Base-by-base conservation (phyloP, 1,140 invertebrate genomes). In the Magallana angulata region DNA sequence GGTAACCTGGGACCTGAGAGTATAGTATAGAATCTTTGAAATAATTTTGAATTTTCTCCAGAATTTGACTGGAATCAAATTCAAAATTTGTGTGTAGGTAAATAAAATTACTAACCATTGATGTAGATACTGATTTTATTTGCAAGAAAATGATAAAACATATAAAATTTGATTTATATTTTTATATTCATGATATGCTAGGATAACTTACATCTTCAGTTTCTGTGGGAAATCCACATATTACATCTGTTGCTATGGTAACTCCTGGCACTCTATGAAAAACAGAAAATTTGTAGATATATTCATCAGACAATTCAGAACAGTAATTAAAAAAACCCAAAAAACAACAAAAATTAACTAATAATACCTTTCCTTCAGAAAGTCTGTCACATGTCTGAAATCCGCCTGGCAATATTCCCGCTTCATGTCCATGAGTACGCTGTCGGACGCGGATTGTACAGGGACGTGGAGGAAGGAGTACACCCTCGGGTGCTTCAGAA, bases 151-250 rank as follows among this genome's bases (percentile, higher is more conserved):
- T 48, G 2, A 48, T 48, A 2, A 48, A 48, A 48, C 36, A 48
- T 5, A 48, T 5, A 48, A 48, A 48, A 5, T 48, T 4, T 48
- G 1, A 5, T 48, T 48, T 48, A 48, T 48, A 48, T 48, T 48
- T 48, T 48, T 48, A 48, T 48, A 48, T 48, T 48, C 36, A 4
- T 48, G 36, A 48, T 48, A 48, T 48, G 36, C 36, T 48, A 48
- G 2, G 5, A 48, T 48, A 48, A 16, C 84, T 86, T 92, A 95
- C 95, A 90, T 96, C 93, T 30, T 97, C 97, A 0, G 97, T 99
- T 96, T 99, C 99, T 4, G 98, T 99, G 0, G 99, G 99, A 95
- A 99, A 99, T 0, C 99, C 99, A 95, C 98, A 99, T 92, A 99
- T 99, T 59, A 99, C 97, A 94, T 99, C 99, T 0, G 99, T 99